These are phyloP conservation scores for Trypoxylon attenuatum DNA, from an alignment of 2,888 invertebrate genomes.

Conservation along the genomic window DNA sequence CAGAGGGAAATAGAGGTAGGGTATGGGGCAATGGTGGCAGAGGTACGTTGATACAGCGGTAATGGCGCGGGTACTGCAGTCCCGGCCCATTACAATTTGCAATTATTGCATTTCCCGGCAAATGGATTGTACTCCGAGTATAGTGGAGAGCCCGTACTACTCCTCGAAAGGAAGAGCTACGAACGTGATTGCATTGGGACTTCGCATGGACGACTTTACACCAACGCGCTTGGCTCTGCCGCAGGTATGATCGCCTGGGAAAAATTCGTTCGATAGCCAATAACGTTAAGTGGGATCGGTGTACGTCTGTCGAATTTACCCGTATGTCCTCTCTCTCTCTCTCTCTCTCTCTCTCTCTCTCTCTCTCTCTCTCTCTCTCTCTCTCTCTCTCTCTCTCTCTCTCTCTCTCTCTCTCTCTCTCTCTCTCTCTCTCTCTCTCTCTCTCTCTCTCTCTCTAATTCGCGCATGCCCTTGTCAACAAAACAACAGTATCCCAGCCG, in stretches of 20 bases:
- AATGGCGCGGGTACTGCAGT: slow-evolving; percentile 63
- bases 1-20: slow-evolving; percentile 30
- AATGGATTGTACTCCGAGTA: slow-evolving; percentile 55
- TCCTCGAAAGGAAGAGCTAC: slow-evolving; percentile 35
- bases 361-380: background rate
- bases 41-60: slow-evolving; percentile 60
- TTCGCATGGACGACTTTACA: slow-evolving; percentile 36
- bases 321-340: no score
- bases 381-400: background rate
- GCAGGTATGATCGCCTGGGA: slow-evolving; percentile 28
- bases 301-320: background rate
- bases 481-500: slow-evolving; percentile 11
- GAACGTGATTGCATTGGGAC: slow-evolving; percentile 48
- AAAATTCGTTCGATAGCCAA: slow-evolving; percentile 27
- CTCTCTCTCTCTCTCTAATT: background rate
- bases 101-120: slow-evolving; percentile 71
- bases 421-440: background rate
- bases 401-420: background rate
- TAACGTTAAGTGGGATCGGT: slow-evolving; percentile 8
- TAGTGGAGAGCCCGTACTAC: slow-evolving; percentile 12
- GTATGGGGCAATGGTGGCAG: slow-evolving; percentile 31
- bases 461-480: slow-evolving; percentile 29
- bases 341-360: background rate
- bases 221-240: no score
- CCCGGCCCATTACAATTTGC: slow-evolving; percentile 69